Conservation (phyloP, 2,888 invertebrate genomes). For the Sicus ferrugineus region DNA sequence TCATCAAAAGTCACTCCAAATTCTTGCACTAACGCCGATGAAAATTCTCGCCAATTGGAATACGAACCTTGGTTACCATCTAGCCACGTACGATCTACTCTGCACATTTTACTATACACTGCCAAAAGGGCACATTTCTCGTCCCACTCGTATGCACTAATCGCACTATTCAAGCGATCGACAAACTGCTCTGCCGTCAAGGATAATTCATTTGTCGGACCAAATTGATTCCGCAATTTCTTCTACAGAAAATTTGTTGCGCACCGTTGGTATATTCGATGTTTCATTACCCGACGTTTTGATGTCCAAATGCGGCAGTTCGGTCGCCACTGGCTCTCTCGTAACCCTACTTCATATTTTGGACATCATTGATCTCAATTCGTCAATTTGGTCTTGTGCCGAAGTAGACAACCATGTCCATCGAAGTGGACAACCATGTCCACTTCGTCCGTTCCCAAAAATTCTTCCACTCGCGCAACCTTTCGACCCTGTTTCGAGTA, state of each 20-base stretch:
- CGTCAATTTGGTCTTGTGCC: not conserved
- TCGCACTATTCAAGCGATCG: slow-evolving; percentile 18
- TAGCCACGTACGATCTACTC: not conserved
- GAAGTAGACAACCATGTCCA: no score
- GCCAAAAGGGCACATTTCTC: slow-evolving; percentile 21
- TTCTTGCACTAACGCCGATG: not conserved
- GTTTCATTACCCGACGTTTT: no score
- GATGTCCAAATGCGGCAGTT: no score
- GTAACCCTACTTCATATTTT: not conserved
- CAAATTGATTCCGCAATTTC: slow-evolving; percentile 33
- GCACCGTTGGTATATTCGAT: not conserved
- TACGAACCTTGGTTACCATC: not conserved
- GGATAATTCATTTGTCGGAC: slow-evolving; percentile 28
- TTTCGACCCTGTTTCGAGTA: not conserved
- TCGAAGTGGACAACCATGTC: not conserved
- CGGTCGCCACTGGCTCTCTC: no score
- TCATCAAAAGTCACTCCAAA: slow-evolving; percentile 1
- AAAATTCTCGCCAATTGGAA: not conserved
- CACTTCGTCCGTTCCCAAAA: not conserved
- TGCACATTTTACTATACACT: not conserved
- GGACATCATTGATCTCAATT: not conserved
- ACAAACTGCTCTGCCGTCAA: slow-evolving; percentile 32
- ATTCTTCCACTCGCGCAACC: not conserved
- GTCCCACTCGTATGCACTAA: slow-evolving; percentile 25
- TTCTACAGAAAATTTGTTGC: slow-evolving; percentile 21